Conservation (phyloP, 2,113 vertebrate species). For the Petroica traversi region DNA sequence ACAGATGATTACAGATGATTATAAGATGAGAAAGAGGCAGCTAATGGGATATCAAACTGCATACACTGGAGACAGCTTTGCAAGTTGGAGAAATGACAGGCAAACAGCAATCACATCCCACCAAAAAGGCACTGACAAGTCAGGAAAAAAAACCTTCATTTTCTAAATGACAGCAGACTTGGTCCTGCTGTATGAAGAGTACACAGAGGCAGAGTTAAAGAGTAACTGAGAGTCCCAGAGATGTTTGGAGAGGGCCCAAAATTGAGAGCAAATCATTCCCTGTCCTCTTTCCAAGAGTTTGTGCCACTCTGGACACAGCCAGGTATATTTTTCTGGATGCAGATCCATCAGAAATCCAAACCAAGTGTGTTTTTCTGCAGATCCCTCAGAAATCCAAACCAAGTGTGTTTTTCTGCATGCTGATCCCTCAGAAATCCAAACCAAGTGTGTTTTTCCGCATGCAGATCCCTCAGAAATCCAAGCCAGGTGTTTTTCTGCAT, state of each 20-base stretch:
- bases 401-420: too few species aligned
- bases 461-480: too few species aligned
- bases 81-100: conserved; percentile 2
- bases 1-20: background rate
- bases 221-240: background rate
- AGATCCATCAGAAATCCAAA: background rate
- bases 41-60: background rate
- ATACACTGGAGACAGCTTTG: background rate
- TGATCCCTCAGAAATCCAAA: too few species aligned
- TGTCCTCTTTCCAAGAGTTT: background rate
- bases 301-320: background rate
- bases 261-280: background rate
- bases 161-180: background rate
- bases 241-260: background rate
- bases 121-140: background rate
- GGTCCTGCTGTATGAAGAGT: background rate
- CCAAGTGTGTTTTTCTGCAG: too few species aligned
- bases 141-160: background rate
- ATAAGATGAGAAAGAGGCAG: background rate
- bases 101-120: background rate
- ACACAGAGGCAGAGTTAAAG: background rate
- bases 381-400: too few species aligned
- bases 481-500: too few species aligned
- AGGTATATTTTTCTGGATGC: background rate
- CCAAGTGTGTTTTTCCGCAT: too few species aligned